phyloP scores from a whole-genome alignment of 1,140 invertebrate species.

The Diachasma alloeum region DNA sequence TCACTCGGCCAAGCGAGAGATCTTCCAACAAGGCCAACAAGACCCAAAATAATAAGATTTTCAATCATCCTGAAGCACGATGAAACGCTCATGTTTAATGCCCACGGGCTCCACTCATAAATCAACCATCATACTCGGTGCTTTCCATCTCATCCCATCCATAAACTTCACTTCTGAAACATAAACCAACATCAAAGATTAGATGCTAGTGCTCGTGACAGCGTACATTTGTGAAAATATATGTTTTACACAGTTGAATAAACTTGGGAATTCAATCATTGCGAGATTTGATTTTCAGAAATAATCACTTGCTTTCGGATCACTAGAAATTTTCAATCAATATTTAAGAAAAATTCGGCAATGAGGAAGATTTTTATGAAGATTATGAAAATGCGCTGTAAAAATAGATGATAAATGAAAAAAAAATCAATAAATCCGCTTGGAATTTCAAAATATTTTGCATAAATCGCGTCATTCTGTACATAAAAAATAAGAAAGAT shows the following conservation, averaged over 20 bases:
- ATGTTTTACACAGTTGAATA: background rate
- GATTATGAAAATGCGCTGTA: no score
- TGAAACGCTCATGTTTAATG: conserved; percentile 34
- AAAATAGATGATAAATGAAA: no score
- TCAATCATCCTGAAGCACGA: conserved; percentile 40
- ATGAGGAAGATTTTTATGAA: no score
- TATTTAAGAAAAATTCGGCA: no score
- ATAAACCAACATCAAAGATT: background rate
- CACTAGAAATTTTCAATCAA: no score
- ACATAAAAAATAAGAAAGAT: no score
- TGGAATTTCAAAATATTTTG: no score
- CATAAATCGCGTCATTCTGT: no score
- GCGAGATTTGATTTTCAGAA: no score
- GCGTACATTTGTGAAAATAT: background rate
- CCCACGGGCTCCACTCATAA: conserved; percentile 19
- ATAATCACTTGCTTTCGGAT: no score
- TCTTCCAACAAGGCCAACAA: conserved; percentile 45
- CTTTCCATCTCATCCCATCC: conserved; percentile 6
- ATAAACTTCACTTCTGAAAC: conserved; percentile 8
- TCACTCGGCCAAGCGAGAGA: conserved; percentile 56
- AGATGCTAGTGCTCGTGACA: background rate
- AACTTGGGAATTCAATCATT: background rate
- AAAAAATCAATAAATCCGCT: no score
- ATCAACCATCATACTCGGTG: background rate
- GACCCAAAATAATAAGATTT: conserved; percentile 46